Base-by-base conservation (phyloP, 2,888 invertebrate genomes). In the Epinotia nisella region DNA sequence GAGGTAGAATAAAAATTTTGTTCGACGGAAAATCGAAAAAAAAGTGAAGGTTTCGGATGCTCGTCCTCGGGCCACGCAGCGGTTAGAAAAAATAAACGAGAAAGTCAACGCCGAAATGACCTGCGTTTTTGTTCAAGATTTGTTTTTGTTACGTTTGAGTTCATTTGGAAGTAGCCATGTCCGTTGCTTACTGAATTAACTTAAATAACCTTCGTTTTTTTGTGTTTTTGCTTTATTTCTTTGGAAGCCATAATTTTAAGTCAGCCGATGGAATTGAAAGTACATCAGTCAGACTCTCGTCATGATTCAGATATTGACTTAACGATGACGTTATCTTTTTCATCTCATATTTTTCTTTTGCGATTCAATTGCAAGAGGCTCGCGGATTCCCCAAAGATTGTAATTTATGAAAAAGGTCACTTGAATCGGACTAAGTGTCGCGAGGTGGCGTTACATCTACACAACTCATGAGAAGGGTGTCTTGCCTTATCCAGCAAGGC, bases 111-210 rank as follows among this genome's bases (percentile, higher is more conserved):
- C 86, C 89, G 90, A 92, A 92, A 92, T 93, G 93, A 93, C 93
- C 93, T 90, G 92, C 89, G 90, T 93, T 93, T 93, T 93, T 93
- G 90, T 93, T 83, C 89, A 88, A 83, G 90, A 88, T 92, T 93
- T 92, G 91, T 93, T 93, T 93, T 93, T 93, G 91, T 93, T 90
- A 88, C 90, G 87, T 91, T 92, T 90, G 92, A 91, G 92, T 92
- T 93, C 93, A 93, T 93, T 93, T 93, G 86, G 91, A 91, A 92
- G 93, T 91, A 91, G 92, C 93, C 88, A 89, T 87, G 91, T 89
- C 90, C 87, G 88, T 86, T 91, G 90, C 90, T 92, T 90, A 93
- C 93, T 89, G 90, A 91, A 93, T 93, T 92, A 92, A 90, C 91
- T 92, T 87, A 90, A 92, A 92, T 91, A 92, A 89, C 87, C 85